Evolutionary conservation across 2,113 vertebrate species (phyloP).

Genomic region (Poeciliopsis prolifica): DNA sequence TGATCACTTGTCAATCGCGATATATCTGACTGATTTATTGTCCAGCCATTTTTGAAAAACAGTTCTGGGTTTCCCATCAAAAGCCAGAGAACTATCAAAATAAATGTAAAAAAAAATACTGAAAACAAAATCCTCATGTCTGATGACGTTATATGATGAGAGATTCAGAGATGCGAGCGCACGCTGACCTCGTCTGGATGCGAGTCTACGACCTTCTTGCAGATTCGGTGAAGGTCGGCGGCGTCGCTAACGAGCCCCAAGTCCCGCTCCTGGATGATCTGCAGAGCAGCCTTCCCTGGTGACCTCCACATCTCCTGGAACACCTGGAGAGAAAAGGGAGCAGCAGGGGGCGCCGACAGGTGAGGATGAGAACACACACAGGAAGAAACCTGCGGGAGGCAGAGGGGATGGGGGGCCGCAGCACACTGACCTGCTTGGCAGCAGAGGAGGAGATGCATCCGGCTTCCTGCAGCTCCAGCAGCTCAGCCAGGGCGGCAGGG

Average conservation of each 20-base stretch:
- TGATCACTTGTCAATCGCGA: no score
- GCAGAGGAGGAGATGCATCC: slow-evolving; percentile 86
- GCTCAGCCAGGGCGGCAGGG: slow-evolving; percentile 83
- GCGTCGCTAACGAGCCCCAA: slow-evolving; percentile 84
- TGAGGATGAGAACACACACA: slow-evolving; percentile 5
- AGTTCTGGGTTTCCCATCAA: background rate
- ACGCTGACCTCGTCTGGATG: slow-evolving; percentile 85
- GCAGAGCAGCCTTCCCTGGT: slow-evolving; percentile 79
- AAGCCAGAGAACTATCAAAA: no score
- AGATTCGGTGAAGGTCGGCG: slow-evolving; percentile 84
- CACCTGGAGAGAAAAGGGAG: slow-evolving; percentile 59
- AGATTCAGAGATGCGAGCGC: no score
- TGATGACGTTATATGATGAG: no score
- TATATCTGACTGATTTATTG: no score
- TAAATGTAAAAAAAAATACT: background rate
- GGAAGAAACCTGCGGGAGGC: slow-evolving; percentile 18
- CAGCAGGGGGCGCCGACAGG: background rate
- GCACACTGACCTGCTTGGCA: slow-evolving; percentile 86
- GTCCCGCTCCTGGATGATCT: slow-evolving; percentile 87
- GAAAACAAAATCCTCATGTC: background rate
- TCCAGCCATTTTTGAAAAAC: background rate
- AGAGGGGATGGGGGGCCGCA: background rate
- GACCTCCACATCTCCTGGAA: slow-evolving; percentile 86
- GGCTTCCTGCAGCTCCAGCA: slow-evolving; percentile 87
- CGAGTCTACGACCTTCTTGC: slow-evolving; percentile 83